A percentile compares a stretch with the other conserved stretches of the same genome.
These are phyloP conservation scores for Oncopodura yosiiana DNA, from an alignment of 1,140 invertebrate species.

Conservation along the genomic window DNA sequence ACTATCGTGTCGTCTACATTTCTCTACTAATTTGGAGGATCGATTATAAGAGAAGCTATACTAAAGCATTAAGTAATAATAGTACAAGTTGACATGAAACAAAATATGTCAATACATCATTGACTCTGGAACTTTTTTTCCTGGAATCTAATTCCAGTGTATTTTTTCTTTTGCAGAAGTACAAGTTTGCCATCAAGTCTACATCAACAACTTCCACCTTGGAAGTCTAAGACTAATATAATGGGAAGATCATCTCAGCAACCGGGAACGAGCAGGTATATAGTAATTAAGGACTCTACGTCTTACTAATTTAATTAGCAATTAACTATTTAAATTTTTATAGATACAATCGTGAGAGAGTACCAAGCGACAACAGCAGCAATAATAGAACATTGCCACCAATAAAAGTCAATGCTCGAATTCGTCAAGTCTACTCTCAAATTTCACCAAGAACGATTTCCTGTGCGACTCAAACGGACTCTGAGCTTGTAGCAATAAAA, in stretches of 20 bases:
- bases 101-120: too few relatives aligned
- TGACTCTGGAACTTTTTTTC: too few relatives aligned
- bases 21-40: too few relatives aligned
- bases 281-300: background rate
- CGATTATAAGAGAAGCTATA: too few relatives aligned
- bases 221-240: background rate
- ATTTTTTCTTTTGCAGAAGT: constrained; percentile 1
- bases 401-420: constrained; percentile 24
- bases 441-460: background rate
- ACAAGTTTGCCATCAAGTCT: background rate
- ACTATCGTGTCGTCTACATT: too few relatives aligned
- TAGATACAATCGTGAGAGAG: background rate
- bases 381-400: constrained; percentile 1
- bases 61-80: too few relatives aligned
- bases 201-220: background rate
- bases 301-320: background rate
- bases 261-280: constrained; percentile 1
- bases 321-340: background rate
- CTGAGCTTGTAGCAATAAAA: background rate
- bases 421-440: constrained; percentile 21
- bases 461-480: constrained; percentile 9
- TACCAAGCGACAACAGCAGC: constrained; percentile 3
- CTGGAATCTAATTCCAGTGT: too few relatives aligned
- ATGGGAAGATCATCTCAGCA: constrained; percentile 9
- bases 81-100: too few relatives aligned